Conservation (phyloP, 2,888 invertebrate genomes). For the Bombyx huttoni region DNA sequence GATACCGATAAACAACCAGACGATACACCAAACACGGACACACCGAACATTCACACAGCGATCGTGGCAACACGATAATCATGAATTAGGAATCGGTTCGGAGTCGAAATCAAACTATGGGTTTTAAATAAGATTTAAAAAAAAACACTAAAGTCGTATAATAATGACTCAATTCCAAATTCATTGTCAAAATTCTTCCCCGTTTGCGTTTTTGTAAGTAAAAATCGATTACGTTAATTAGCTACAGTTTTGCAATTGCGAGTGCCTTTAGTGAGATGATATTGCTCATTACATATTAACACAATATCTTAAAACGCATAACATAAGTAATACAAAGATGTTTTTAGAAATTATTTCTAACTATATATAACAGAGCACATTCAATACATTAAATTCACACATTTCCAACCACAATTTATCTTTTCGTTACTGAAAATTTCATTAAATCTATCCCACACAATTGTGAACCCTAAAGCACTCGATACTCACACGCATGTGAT, state of each 20-base stretch:
- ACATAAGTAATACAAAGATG: no score
- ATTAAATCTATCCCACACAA: no score
- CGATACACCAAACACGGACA: constrained; percentile 41
- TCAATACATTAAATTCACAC: no score
- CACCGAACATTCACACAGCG: constrained; percentile 23
- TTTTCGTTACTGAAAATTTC: no score
- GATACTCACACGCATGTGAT: constrained; percentile 5
- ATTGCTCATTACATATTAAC: no score
- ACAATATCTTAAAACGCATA: no score
- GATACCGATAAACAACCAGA: constrained; percentile 68
- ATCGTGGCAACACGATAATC: constrained; percentile 1
- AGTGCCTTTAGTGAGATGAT: not conserved
- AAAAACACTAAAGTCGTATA: no score
- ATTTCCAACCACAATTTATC: no score
- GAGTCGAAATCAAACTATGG: constrained; percentile 3
- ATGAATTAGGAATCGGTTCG: constrained; percentile 11
- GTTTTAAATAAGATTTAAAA: not conserved
- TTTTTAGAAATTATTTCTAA: no score
- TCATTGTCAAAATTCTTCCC: constrained; percentile 20
- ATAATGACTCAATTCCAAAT: constrained; percentile 23
- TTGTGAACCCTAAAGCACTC: not conserved
- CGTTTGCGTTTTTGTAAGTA: constrained; percentile 14
- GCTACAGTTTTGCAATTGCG: not conserved
- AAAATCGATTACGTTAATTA: constrained; percentile 1
- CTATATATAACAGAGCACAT: no score